Conservation (phyloP, 1,140 invertebrate species). For the Magallana gigas region DNA sequence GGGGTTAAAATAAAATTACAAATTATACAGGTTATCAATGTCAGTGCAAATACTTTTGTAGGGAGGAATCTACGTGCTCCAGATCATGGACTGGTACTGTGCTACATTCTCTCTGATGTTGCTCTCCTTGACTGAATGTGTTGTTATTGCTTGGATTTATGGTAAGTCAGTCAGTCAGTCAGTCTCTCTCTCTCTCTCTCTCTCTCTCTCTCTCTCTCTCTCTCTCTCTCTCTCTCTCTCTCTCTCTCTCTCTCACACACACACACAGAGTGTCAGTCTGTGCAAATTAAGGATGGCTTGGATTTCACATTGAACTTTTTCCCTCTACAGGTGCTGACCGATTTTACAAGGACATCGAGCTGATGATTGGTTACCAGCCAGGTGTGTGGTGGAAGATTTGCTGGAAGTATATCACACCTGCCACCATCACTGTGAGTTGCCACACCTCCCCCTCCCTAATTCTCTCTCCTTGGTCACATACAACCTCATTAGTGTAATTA, state of each 20-base stretch:
- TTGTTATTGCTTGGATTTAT: constrained; percentile 79
- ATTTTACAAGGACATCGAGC: constrained; percentile 71
- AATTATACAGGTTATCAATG: too few relatives aligned
- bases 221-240: background rate
- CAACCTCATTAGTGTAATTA: background rate
- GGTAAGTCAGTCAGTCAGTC: constrained; percentile 73
- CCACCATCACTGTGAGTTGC: constrained; percentile 83
- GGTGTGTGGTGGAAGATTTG: constrained; percentile 84
- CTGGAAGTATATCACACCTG: constrained; percentile 89
- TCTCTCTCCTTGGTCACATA: background rate
- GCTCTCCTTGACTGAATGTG: constrained; percentile 83
- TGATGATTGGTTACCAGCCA: constrained; percentile 71
- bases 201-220: background rate
- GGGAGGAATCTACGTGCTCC: constrained; percentile 89
- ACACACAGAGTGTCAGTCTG: background rate
- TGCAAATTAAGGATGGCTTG: background rate
- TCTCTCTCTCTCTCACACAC: background rate
- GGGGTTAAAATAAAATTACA: too few relatives aligned
- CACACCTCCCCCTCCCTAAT: background rate
- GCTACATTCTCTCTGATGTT: constrained; percentile 90
- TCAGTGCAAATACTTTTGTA: constrained; percentile 47
- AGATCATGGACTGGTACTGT: constrained; percentile 91
- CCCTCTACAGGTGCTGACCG: constrained; percentile 63
- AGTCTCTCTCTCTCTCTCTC: background rate
- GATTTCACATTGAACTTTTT: background rate